Conservation (phyloP, 2,797 vertebrate species). For the Brachyalestes nurse region DNA sequence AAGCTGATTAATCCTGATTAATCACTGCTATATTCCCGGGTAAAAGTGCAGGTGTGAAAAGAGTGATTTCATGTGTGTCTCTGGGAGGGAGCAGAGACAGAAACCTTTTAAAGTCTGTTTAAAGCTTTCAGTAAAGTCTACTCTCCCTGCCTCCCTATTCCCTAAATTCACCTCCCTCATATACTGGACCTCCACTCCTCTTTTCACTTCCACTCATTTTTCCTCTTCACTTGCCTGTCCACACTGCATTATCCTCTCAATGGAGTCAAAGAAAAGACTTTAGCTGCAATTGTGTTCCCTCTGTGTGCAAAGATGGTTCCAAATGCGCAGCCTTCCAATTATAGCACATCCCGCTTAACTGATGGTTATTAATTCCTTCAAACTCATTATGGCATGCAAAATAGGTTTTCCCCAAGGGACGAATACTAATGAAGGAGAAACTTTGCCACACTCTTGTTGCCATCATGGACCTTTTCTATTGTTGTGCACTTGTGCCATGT, state of each 20-base stretch:
- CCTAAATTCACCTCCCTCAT: conserved; percentile 11
- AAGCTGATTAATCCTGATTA: too few relatives aligned
- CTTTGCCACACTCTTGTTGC: conserved; percentile 37
- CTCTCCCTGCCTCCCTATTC: not conserved
- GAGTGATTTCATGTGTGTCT: too few relatives aligned
- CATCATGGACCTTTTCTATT: not conserved
- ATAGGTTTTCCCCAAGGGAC: conserved; percentile 71
- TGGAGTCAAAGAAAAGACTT: conserved; percentile 51
- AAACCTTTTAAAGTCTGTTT: not conserved
- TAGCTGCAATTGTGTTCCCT: conserved; percentile 54
- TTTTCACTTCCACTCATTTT: conserved; percentile 51
- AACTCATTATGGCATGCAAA: conserved; percentile 82
- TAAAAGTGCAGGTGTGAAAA: too few relatives aligned
- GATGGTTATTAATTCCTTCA: conserved; percentile 81
- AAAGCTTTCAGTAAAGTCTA: not conserved
- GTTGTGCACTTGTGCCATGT: not conserved
- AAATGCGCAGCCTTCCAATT: conserved; percentile 74
- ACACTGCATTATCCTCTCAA: conserved; percentile 49
- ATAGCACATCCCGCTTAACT: conserved; percentile 77
- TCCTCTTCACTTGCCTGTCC: conserved; percentile 35
- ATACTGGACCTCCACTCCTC: conserved; percentile 15
- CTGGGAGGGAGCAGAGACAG: not conserved
- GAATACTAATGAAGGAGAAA: conserved; percentile 72
- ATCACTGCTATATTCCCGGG: too few relatives aligned
- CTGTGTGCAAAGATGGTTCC: conserved; percentile 67